phyloP scores from a whole-genome alignment of 2,113 vertebrate species.

The Xiphophorus maculatus region DNA sequence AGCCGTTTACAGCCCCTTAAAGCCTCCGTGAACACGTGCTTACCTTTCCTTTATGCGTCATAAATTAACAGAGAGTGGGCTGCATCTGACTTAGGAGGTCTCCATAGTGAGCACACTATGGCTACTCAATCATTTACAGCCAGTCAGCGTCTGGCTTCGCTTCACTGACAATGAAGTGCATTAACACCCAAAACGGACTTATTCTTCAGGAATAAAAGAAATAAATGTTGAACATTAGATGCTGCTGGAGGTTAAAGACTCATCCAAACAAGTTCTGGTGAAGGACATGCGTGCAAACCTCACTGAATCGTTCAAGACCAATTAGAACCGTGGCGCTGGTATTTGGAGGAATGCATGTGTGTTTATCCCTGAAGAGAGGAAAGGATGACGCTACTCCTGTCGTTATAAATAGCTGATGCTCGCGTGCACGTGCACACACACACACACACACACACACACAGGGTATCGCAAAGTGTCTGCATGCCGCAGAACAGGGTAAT shows the following conservation, averaged over 20 bases:
- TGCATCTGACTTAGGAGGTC: background rate
- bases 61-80: background rate
- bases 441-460: slow-evolving; percentile 18
- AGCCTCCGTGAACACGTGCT: background rate
- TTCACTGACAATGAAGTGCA: background rate
- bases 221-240: background rate
- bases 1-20: background rate
- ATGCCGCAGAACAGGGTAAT: slow-evolving; percentile 60
- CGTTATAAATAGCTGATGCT: slow-evolving; percentile 64
- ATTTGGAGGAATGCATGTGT: slow-evolving; percentile 10
- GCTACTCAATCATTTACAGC: background rate
- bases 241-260: background rate
- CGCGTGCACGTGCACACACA: no score
- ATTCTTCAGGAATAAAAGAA: no score
- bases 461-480: slow-evolving; percentile 49
- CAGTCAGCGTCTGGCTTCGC: background rate
- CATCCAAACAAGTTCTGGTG: background rate
- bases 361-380: slow-evolving; percentile 56
- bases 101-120: background rate
- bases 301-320: background rate
- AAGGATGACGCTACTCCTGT: slow-evolving; percentile 62
- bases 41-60: background rate
- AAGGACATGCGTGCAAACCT: background rate
- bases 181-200: background rate
- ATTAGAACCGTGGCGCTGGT: slow-evolving; percentile 4